Conservation (phyloP, 2,888 invertebrate species). For the Protodeltote pygarga region DNA sequence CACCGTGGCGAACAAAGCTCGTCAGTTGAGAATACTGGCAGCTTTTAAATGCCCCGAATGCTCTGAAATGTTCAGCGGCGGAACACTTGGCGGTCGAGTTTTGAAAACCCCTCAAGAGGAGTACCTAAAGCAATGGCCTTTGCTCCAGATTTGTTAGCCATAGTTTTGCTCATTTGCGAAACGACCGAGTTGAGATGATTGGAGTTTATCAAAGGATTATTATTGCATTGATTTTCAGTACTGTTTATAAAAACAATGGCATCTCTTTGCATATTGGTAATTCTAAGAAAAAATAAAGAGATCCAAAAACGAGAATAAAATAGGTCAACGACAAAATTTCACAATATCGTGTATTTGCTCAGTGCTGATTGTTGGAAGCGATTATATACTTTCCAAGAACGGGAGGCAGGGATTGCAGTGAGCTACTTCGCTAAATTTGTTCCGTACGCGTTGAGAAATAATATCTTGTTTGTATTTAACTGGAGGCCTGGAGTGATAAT, state of each 20-base stretch:
- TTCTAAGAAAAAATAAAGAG: conserved; percentile 18
- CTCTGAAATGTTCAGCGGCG: conserved; percentile 44
- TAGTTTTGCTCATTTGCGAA: conserved; percentile 67
- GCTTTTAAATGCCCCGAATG: conserved; percentile 69
- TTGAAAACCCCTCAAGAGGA: conserved; percentile 65
- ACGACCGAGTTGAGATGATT: conserved; percentile 54
- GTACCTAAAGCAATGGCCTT: conserved; percentile 64
- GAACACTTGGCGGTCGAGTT: conserved; percentile 65
- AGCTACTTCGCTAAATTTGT: conserved; percentile 57
- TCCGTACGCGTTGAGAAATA: conserved; percentile 46
- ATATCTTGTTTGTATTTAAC: conserved; percentile 34
- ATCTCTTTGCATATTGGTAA: conserved; percentile 15
- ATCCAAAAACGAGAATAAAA: conserved; percentile 38
- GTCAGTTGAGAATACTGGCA: conserved; percentile 65
- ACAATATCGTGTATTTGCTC: conserved; percentile 47
- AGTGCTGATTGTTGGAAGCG: conserved; percentile 52
- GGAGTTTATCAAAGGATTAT: conserved; percentile 54
- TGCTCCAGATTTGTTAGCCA: conserved; percentile 66
- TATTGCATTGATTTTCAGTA: conserved; percentile 46
- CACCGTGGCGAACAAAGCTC: conserved; percentile 61
- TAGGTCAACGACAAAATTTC: conserved; percentile 48
- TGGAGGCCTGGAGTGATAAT: conserved; percentile 25
- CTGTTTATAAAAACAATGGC: conserved; percentile 25
- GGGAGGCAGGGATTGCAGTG: conserved; percentile 49
- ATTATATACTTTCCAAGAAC: conserved; percentile 59